Percentiles rank a stretch among this genome's conserved stretches.
Conservation (phyloP, 2,797 vertebrate species). For the Xyrichtys novacula region DNA sequence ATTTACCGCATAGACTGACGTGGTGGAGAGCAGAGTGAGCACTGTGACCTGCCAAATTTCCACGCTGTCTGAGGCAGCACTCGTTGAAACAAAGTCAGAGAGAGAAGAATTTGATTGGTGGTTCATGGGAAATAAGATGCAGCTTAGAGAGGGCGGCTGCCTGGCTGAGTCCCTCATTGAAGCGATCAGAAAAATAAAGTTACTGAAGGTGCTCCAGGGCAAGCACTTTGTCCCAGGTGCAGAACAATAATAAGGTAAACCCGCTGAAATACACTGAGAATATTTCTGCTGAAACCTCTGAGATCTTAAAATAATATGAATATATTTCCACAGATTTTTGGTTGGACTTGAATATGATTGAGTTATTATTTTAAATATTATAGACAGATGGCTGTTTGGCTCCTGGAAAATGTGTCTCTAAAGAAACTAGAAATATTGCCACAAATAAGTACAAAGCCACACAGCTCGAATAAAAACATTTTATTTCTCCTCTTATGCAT, state of each 20-base stretch:
- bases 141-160: not conserved
- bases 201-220: constrained; percentile 24
- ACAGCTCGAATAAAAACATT: not conserved
- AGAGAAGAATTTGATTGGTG: constrained; percentile 2
- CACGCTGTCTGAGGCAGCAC: constrained; percentile 6
- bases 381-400: constrained; percentile 6
- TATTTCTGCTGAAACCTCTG: constrained; percentile 45
- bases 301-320: constrained; percentile 64
- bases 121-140: constrained; percentile 25
- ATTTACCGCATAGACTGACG: constrained; percentile 19
- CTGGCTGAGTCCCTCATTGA: constrained; percentile 3
- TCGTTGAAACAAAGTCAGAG: constrained; percentile 15
- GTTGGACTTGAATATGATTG: constrained; percentile 2
- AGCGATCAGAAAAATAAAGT: constrained; percentile 12
- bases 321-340: constrained; percentile 2
- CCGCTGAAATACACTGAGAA: constrained; percentile 47
- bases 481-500: constrained; percentile 8
- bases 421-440: not conserved
- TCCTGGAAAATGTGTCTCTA: constrained; percentile 19
- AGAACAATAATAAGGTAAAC: constrained; percentile 54
- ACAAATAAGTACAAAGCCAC: not conserved
- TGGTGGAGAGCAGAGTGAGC: constrained; percentile 14
- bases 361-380: constrained; percentile 39
- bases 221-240: constrained; percentile 39
- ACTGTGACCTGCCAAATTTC: constrained; percentile 26